Evolutionary conservation across 2,797 vertebrate genomes (phyloP).

Genomic region (Sitta carolinensis): DNA sequence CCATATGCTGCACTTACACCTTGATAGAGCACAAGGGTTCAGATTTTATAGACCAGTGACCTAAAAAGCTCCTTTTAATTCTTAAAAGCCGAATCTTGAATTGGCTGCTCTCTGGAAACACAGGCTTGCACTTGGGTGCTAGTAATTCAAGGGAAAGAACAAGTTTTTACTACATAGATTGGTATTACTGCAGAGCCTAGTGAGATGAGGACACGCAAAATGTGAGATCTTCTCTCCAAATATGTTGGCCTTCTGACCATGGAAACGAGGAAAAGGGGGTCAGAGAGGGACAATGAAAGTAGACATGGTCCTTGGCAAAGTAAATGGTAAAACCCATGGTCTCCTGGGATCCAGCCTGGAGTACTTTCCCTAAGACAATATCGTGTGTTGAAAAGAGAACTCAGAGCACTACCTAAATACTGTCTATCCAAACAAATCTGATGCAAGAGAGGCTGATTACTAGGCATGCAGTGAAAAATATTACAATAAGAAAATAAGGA

Average conservation of each 20-base stretch:
- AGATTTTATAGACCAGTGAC: not conserved
- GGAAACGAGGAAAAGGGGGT: not conserved
- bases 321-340: not conserved
- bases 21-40: not conserved
- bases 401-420: not conserved
- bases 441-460: not conserved
- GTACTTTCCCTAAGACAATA: not conserved
- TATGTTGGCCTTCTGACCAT: not conserved
- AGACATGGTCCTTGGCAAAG: not conserved
- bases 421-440: not conserved
- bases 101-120: not conserved
- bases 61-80: not conserved
- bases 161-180: not conserved
- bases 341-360: not conserved
- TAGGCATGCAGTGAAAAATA: not conserved
- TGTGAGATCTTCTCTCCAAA: not conserved
- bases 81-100: not conserved
- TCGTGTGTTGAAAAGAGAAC: not conserved
- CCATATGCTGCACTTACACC: not conserved
- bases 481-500: not conserved
- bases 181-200: not conserved
- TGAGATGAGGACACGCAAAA: not conserved
- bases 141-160: not conserved
- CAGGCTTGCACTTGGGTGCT: not conserved
- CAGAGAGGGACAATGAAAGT: not conserved